Conservation (phyloP, 2,888 invertebrate genomes). For the Temnothorax ravouxi region DNA sequence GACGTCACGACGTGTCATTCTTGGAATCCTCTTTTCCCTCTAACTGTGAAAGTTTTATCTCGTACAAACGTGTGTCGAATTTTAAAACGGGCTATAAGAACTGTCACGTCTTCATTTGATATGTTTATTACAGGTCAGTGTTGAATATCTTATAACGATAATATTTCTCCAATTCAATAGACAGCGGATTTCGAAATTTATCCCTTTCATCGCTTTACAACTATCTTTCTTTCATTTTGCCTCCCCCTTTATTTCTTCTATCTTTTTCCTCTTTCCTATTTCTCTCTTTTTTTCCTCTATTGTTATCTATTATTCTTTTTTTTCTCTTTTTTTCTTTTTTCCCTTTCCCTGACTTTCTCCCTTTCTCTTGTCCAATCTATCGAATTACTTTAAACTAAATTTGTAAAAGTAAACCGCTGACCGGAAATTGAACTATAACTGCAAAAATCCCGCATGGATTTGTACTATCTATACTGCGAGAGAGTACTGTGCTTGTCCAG, state of each 20-base stretch:
- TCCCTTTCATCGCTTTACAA: too few species aligned
- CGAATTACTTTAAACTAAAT: neutral
- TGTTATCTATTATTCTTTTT: neutral
- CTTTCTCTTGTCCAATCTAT: constrained; percentile 1
- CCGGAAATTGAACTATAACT: constrained; percentile 8
- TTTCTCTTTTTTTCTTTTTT: neutral
- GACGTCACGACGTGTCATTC: constrained; percentile 43
- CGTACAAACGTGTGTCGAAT: constrained; percentile 29
- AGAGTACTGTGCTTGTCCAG: neutral
- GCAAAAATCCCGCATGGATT: constrained; percentile 1
- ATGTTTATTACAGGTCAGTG: constrained; percentile 4
- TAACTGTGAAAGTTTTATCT: constrained; percentile 39
- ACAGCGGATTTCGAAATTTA: neutral
- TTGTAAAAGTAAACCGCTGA: neutral
- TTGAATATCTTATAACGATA: constrained; percentile 4
- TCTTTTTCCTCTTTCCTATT: neutral
- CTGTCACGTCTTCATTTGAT: constrained; percentile 5
- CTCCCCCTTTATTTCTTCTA: too few species aligned
- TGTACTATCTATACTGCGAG: neutral
- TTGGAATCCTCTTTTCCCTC: constrained; percentile 26
- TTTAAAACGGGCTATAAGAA: constrained; percentile 5
- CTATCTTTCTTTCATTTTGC: too few species aligned
- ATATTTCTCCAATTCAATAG: neutral
- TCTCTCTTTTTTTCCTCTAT: neutral
- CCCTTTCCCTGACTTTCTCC: neutral